Conservation (phyloP, 2,888 invertebrate genomes). For the Capitulum mitella region DNA sequence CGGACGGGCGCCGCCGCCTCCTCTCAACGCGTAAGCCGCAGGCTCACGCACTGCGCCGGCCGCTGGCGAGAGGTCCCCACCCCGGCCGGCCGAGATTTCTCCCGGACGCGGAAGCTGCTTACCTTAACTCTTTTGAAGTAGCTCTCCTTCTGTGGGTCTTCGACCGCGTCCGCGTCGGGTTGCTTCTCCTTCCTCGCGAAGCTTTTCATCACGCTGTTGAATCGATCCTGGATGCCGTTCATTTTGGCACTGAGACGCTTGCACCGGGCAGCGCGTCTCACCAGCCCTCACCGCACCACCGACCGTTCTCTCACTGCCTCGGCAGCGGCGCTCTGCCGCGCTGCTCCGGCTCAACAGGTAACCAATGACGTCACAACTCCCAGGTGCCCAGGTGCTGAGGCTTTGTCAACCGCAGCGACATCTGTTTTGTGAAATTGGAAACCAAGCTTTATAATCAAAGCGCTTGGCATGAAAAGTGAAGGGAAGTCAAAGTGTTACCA, state of each 20-base stretch:
- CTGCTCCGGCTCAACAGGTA: constrained; percentile 7
- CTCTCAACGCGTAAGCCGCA: neutral
- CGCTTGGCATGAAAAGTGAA: too few species aligned
- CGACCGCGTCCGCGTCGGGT: neutral
- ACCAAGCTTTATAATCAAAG: too few species aligned
- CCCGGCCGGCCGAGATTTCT: neutral
- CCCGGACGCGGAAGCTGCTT: neutral
- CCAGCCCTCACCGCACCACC: neutral
- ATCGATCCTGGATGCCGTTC: constrained; percentile 6
- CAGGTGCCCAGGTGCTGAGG: too few species aligned
- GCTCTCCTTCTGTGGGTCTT: neutral
- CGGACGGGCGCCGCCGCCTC: too few species aligned
- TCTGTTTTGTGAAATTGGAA: too few species aligned
- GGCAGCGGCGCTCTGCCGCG: neutral
- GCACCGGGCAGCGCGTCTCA: neutral
- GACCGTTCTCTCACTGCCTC: neutral
- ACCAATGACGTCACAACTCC: neutral
- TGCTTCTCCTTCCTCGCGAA: constrained; percentile 7
- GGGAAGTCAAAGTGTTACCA: too few species aligned
- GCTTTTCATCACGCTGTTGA: constrained; percentile 10
- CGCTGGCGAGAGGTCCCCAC: neutral
- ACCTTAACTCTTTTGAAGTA: constrained; percentile 13
- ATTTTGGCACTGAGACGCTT: neutral
- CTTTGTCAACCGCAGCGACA: too few species aligned
- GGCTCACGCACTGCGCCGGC: neutral